These are phyloP conservation scores for Marasmarcha lunaedactyla DNA, from an alignment of 2,888 invertebrate species.

Conservation along the genomic window DNA sequence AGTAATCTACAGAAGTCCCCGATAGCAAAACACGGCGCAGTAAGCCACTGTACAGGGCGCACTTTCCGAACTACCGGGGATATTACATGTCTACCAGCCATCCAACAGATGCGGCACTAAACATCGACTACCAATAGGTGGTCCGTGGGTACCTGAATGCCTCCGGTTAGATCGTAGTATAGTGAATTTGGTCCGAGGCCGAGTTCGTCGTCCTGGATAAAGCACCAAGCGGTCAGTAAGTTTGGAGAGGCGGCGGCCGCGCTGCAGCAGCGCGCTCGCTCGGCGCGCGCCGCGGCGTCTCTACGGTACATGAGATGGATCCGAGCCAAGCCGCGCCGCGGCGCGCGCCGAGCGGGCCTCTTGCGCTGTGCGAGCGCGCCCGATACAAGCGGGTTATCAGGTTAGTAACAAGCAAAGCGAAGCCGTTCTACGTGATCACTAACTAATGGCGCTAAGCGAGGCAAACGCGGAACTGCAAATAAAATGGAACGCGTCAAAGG, in stretches of 20 bases:
- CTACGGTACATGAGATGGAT: background rate
- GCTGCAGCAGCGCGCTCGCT: slow-evolving; percentile 1
- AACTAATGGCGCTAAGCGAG: slow-evolving; percentile 37
- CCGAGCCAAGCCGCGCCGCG: background rate
- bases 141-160: slow-evolving; percentile 61
- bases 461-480: slow-evolving; percentile 47
- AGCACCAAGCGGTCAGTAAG: slow-evolving; percentile 65
- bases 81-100: too few species aligned
- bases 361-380: slow-evolving; percentile 25
- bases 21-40: too few species aligned
- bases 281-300: background rate
- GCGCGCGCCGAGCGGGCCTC: slow-evolving; percentile 10
- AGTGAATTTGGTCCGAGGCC: slow-evolving; percentile 65
- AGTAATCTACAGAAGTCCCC: too few species aligned
- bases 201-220: slow-evolving; percentile 66
- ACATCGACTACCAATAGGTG: slow-evolving; percentile 2
- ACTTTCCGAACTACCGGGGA: too few species aligned
- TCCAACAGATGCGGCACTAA: background rate
- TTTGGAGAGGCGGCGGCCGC: too few species aligned
- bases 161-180: slow-evolving; percentile 68
- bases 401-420: slow-evolving; percentile 33
- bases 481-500: slow-evolving; percentile 13
- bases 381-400: slow-evolving; percentile 39
- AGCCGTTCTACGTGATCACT: slow-evolving; percentile 34
- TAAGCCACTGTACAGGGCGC: too few species aligned